Conservation (phyloP, 1,140 invertebrate species). For the Polypedilum pembai region DNA sequence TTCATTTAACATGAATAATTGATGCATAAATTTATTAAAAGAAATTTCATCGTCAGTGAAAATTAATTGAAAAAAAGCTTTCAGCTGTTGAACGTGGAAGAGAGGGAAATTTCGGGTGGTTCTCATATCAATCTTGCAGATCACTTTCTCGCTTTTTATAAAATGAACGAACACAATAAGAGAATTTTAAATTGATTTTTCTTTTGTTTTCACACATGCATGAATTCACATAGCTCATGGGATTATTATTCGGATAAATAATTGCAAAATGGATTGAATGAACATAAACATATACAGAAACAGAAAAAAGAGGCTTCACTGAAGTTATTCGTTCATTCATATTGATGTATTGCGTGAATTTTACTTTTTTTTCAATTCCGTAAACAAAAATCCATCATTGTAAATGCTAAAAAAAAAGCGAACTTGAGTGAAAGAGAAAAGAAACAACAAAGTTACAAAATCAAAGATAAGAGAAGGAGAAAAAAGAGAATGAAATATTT, state of each 20-base stretch:
- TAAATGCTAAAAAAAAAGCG: background rate
- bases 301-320: background rate
- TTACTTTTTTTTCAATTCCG: background rate
- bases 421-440: background rate
- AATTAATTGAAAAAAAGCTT: background rate
- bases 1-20: no score
- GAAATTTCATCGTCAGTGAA: no score
- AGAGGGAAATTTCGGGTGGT: background rate
- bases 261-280: background rate
- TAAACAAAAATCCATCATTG: constrained; percentile 14
- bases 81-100: background rate
- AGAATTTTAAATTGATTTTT: background rate
- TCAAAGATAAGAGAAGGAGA: background rate
- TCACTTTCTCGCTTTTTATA: background rate
- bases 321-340: background rate
- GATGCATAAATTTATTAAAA: constrained; percentile 3
- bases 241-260: background rate
- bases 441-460: background rate
- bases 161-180: background rate
- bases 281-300: background rate
- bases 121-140: background rate
- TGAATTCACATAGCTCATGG: background rate
- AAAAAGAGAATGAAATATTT: background rate
- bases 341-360: background rate
- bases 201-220: background rate